Percentiles rank a stretch among this genome's conserved stretches.
phyloP scores from a whole-genome alignment of 2,797 vertebrate genomes.

The Pangasius djambal region DNA sequence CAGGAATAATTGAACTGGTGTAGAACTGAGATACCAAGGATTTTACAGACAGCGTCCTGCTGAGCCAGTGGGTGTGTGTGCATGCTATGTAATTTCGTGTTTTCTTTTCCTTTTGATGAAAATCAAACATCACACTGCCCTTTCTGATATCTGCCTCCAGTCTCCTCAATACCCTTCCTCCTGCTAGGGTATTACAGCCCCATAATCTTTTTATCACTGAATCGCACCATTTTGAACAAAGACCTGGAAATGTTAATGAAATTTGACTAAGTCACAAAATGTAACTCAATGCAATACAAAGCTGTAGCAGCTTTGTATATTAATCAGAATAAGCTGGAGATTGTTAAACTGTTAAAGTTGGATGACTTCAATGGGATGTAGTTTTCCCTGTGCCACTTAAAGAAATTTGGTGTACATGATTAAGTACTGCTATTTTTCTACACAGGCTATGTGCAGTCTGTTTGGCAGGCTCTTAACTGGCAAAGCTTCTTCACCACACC shows the following conservation, averaged over 20 bases:
- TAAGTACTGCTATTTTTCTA: not conserved
- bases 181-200: too few species aligned
- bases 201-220: not conserved
- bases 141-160: not conserved
- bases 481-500: not conserved
- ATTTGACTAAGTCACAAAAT: not conserved
- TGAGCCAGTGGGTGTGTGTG: not conserved
- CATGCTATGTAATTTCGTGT: not conserved
- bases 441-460: not conserved
- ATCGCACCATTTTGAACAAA: too few species aligned
- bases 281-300: not conserved
- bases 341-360: not conserved
- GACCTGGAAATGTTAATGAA: not conserved
- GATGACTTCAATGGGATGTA: too few species aligned
- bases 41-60: constrained; percentile 1
- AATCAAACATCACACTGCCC: not conserved
- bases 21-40: not conserved
- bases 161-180: not conserved
- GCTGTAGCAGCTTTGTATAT: not conserved
- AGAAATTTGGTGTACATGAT: not conserved
- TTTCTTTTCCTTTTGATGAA: not conserved
- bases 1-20: not conserved
- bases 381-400: too few species aligned
- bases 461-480: constrained; percentile 8
- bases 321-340: too few species aligned